Evolutionary conservation across 2,113 vertebrate species (phyloP).

Genomic region (Telmatochromis sp.): DNA sequence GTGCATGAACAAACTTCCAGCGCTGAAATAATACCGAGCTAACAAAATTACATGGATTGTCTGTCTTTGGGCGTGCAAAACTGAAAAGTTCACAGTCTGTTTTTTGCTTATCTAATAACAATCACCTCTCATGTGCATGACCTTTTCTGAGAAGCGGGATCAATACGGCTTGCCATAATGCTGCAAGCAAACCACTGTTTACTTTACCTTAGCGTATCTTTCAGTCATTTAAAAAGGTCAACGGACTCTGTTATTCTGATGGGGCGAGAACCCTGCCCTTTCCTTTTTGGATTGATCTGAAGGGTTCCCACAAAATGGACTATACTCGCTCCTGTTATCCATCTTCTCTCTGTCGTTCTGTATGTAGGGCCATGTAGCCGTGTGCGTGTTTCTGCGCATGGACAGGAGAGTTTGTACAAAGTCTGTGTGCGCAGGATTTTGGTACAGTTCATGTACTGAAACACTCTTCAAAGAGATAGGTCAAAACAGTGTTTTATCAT

Average conservation of each 20-base stretch:
- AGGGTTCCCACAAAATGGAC: slow-evolving; percentile 23
- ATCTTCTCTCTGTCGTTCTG: background rate
- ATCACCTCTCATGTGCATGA: slow-evolving; percentile 52
- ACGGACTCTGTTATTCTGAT: slow-evolving; percentile 51
- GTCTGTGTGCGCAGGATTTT: background rate
- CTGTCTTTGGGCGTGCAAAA: background rate
- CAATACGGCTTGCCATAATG: slow-evolving; percentile 50
- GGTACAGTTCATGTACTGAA: slow-evolving; percentile 21
- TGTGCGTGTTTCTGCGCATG: background rate
- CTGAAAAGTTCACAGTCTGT: slow-evolving; percentile 25
- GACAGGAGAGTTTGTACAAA: background rate
- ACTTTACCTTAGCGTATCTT: slow-evolving; percentile 56
- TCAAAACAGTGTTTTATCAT: slow-evolving; percentile 56
- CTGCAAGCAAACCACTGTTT: slow-evolving; percentile 60
- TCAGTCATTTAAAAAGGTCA: slow-evolving; percentile 68
- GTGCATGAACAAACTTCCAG: background rate
- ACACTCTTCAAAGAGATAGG: slow-evolving; percentile 47
- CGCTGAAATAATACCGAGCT: background rate
- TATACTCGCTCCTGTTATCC: background rate
- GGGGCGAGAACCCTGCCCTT: slow-evolving; percentile 42
- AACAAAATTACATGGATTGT: slow-evolving; percentile 14
- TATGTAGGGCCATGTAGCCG: background rate
- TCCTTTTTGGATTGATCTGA: slow-evolving; percentile 46
- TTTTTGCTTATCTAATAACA: slow-evolving; percentile 55
- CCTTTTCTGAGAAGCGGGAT: slow-evolving; percentile 53